Evolutionary conservation across 2,888 invertebrate species (phyloP), one percentile per base, ranked within the genome.

Genomic region (Apodemia mormo): DNA sequence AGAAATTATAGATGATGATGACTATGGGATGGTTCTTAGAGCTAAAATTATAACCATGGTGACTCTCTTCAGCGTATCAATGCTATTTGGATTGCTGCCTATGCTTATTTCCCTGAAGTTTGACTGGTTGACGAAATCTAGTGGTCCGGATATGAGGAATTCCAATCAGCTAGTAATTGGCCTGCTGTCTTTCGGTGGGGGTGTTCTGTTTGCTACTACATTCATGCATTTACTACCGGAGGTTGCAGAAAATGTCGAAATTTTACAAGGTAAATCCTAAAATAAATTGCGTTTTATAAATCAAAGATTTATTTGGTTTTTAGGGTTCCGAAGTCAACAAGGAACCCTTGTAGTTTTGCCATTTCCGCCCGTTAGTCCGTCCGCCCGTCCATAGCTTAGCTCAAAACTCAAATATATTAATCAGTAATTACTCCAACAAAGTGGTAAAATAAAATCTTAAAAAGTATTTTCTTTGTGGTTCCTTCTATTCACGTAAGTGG

Each of bases 201-300:
- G 97, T 7, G 97, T 97, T 0, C 89, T 97, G 8, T 93, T 97
- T 68, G 95, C 96, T 75, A 97, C 97, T 5, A 97, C 97, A 1
- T 97, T 97, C 80, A 92, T 97, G 80, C 97, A 97, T 83, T 88
- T 97, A 77, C 86, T 97, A 70, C 97, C 97, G 8, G 97, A 97
- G 91, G 96, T 97, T 0, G 94, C 94, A 68, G 96, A 96, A 77
- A 94, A 94, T 68, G 95, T 97, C 64, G 90, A 95, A 69, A 80
- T 92, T 49, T 85, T 96, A 72, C 94, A 95, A 88, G 91, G 94
- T 94, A 77, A 40, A 8, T 8, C 8, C 1, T 40, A 52, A 52
- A 52, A 45, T 2, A 45, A 45, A 45, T 45, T 45, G 12, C 10
- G 45, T 12, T 12, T 2, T 45, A 45, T 2, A 45, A 40, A 40